Conservation (phyloP, 2,797 vertebrate species). For the Fringilla coelebs region DNA sequence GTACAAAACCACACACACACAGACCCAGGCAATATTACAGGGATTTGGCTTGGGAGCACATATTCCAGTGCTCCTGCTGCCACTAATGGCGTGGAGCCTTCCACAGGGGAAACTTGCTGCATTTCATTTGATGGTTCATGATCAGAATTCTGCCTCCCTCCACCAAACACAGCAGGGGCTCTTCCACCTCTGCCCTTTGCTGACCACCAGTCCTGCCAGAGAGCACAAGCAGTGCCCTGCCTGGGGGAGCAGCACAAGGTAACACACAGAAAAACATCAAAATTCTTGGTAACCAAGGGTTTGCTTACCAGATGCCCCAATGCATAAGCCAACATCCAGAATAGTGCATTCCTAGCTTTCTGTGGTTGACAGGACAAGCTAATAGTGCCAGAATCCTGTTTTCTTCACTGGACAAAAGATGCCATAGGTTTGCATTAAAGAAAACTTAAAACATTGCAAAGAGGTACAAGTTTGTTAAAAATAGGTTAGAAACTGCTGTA, state of each 20-base stretch:
- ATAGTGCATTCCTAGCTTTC: background rate
- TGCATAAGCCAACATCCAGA: background rate
- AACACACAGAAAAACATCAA: background rate
- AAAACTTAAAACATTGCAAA: background rate
- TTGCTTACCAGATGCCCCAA: background rate
- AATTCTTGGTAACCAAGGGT: background rate
- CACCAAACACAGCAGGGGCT: background rate
- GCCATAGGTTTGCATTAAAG: background rate
- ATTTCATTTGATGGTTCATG: background rate
- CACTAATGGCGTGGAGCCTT: background rate
- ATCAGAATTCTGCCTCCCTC: background rate
- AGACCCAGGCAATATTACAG: background rate
- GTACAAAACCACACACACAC: background rate
- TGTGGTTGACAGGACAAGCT: background rate
- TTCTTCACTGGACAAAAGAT: background rate
- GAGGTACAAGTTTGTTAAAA: background rate
- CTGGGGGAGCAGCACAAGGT: background rate
- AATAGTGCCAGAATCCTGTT: background rate
- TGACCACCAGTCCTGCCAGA: background rate
- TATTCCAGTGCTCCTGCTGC: background rate
- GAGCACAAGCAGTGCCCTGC: accelerated
- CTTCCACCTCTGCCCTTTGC: background rate
- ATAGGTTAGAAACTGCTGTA: too few relatives aligned
- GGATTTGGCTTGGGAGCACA: background rate
- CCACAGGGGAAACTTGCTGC: background rate